Evolutionary conservation across 2,113 vertebrate species (phyloP).

Genomic region (Coryphaenoides rupestris): DNA sequence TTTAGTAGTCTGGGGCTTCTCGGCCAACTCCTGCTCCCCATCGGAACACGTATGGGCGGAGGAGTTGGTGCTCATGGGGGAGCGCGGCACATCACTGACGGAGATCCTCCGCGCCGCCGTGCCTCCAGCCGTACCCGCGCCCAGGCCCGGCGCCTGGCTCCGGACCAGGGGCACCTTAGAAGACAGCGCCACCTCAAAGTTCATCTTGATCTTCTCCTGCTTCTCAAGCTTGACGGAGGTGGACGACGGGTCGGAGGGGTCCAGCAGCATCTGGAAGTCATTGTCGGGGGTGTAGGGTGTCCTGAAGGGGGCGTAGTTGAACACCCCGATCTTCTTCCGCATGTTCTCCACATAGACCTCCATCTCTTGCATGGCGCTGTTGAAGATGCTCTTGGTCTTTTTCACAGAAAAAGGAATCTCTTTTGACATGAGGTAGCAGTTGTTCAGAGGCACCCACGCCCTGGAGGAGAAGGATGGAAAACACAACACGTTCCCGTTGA

Average conservation of each 20-base stretch:
- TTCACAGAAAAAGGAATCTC: slow-evolving; percentile 99
- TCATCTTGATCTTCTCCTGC: slow-evolving; percentile 94
- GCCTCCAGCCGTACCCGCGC: slow-evolving; percentile 57
- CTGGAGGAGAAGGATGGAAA: slow-evolving; percentile 63
- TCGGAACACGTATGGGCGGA: slow-evolving; percentile 95
- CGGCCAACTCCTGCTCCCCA: slow-evolving; percentile 83
- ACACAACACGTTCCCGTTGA: not conserved
- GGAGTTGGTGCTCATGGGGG: slow-evolving; percentile 95
- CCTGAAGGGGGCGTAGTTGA: slow-evolving; percentile 96
- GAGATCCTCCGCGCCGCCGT: slow-evolving; percentile 76
- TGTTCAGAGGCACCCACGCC: slow-evolving; percentile 98
- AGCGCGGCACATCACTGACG: slow-evolving; percentile 87
- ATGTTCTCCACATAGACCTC: slow-evolving; percentile 98
- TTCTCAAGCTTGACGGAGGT: slow-evolving; percentile 88
- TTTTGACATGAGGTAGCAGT: slow-evolving; percentile 99
- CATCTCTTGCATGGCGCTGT: slow-evolving; percentile 99
- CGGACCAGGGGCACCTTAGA: slow-evolving; percentile 91
- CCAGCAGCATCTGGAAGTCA: slow-evolving; percentile 96
- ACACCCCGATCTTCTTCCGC: slow-evolving; percentile 90
- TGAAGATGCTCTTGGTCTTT: slow-evolving; percentile 99
- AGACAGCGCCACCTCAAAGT: slow-evolving; percentile 92
- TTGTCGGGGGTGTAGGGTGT: slow-evolving; percentile 95
- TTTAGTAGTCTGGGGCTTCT: slow-evolving; percentile 84
- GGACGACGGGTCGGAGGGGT: slow-evolving; percentile 85
- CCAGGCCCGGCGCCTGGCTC: slow-evolving; percentile 70